Evolutionary conservation across 2,797 vertebrate genomes (phyloP).

Genomic region (Cossypha niveicapilla): DNA sequence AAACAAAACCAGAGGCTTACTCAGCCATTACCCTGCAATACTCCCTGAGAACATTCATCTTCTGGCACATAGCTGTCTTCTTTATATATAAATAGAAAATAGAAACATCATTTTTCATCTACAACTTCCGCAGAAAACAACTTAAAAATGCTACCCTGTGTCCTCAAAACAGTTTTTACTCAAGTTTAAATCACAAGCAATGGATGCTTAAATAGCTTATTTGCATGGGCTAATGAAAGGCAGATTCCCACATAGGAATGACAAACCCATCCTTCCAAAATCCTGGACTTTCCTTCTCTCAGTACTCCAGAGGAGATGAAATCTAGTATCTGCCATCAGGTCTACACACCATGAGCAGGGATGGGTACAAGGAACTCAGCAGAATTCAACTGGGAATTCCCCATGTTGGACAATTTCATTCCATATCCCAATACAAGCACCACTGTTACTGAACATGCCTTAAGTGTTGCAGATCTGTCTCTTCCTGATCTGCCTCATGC

Average conservation of each 20-base stretch:
- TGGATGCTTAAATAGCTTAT: background rate
- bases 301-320: background rate
- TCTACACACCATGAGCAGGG: background rate
- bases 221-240: background rate
- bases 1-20: slow-evolving; percentile 39
- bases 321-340: background rate
- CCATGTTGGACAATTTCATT: background rate
- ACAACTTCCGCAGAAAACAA: background rate
- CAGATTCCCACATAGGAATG: background rate
- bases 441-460: background rate
- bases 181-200: background rate
- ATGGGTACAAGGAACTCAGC: background rate
- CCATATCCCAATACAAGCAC: background rate
- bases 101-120: background rate
- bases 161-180: background rate
- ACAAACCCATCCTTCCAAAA: background rate
- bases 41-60: slow-evolving; percentile 14
- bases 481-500: background rate
- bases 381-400: background rate
- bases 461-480: background rate
- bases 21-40: background rate
- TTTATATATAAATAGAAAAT: slow-evolving; percentile 7
- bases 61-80: background rate
- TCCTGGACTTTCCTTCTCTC: background rate
- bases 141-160: background rate